Conservation (phyloP, 2,113 vertebrate genomes). For the Bos javanicus region DNA sequence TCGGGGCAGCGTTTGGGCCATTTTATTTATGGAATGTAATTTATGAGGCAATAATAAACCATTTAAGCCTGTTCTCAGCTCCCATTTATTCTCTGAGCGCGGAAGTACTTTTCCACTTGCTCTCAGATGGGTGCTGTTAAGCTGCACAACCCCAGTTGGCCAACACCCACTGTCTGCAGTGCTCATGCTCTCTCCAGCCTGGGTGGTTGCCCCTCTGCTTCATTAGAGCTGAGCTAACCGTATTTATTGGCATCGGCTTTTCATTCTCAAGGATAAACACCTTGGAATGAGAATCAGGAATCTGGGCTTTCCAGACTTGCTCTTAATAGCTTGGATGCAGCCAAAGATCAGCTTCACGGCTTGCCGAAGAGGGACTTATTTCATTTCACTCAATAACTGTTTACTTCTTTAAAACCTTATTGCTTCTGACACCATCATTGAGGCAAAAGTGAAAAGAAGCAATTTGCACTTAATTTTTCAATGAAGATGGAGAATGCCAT, state of each 20-base stretch:
- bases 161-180: neutral
- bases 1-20: neutral
- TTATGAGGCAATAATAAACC: neutral
- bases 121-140: neutral
- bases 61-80: neutral
- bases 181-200: neutral
- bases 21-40: neutral
- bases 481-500: neutral
- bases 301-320: neutral
- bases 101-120: neutral
- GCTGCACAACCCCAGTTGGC: neutral
- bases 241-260: neutral
- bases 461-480: neutral
- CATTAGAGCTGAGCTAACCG: neutral
- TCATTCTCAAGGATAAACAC: neutral
- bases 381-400: neutral
- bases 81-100: neutral
- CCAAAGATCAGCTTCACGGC: neutral
- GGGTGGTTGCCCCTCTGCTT: neutral
- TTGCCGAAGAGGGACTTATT: neutral
- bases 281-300: neutral
- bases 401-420: neutral
- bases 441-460: neutral
- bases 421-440: neutral
- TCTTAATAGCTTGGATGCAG: neutral